Percentiles rank a stretch among this genome's conserved stretches.
Evolutionary conservation across 2,797 vertebrate species (phyloP).

Genomic region (Pantherophis alleghaniensis): DNA sequence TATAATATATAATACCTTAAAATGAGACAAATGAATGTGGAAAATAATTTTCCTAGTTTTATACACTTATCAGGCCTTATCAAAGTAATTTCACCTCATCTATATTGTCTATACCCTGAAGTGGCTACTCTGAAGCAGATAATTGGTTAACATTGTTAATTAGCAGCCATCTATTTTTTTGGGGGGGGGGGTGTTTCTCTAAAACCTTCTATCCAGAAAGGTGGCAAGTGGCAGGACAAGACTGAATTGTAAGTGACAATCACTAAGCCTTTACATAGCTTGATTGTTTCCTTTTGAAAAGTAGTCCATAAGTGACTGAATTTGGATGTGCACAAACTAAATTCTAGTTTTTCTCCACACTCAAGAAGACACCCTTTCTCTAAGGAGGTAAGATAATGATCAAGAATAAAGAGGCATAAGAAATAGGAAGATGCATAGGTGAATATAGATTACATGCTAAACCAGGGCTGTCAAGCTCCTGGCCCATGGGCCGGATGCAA

Average conservation of each 20-base stretch:
- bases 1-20: background rate
- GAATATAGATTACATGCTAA: background rate
- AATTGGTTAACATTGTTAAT: background rate
- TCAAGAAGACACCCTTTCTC: background rate
- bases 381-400: background rate
- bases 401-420: background rate
- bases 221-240: background rate
- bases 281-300: background rate
- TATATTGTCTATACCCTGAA: background rate
- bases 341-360: background rate
- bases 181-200: background rate
- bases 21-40: background rate
- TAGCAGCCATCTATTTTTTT: background rate
- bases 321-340: background rate
- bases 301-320: background rate
- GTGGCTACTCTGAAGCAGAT: background rate
- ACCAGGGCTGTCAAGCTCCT: too few species aligned
- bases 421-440: background rate
- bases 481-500: too few species aligned
- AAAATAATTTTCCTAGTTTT: background rate
- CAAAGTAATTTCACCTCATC: background rate
- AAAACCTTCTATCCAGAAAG: background rate
- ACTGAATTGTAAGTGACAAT: background rate
- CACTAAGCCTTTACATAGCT: background rate
- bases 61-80: background rate